Evolutionary conservation across 2,888 invertebrate genomes (phyloP).

Genomic region (Opisthograptis luteolata): DNA sequence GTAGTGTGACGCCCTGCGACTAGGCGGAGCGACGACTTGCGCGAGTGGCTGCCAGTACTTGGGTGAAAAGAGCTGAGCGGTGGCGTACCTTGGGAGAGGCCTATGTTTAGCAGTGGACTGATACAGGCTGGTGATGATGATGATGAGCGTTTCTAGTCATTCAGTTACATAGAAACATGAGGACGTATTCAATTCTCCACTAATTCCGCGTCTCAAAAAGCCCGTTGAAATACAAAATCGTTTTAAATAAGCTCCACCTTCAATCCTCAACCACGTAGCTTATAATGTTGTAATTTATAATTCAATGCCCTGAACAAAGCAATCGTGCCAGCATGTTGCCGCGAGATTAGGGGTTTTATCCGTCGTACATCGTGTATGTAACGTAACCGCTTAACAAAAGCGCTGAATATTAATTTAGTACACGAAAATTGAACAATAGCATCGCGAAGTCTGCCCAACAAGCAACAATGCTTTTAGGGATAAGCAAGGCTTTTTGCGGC

Average conservation of each 20-base stretch:
- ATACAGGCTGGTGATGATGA: too few relatives aligned
- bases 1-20: too few relatives aligned
- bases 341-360: slow-evolving; percentile 20
- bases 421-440: slow-evolving; percentile 11
- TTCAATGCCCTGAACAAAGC: slow-evolving; percentile 21
- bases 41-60: too few relatives aligned
- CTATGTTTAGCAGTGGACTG: too few relatives aligned
- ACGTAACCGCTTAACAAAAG: slow-evolving; percentile 15
- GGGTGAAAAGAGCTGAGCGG: too few relatives aligned
- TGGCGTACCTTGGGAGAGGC: too few relatives aligned
- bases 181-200: too few relatives aligned
- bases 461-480: not conserved
- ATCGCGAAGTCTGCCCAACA: not conserved
- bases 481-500: not conserved
- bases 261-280: not conserved
- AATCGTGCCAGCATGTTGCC: slow-evolving; percentile 12
- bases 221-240: not conserved
- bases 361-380: slow-evolving; percentile 1
- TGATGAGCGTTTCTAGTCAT: too few relatives aligned
- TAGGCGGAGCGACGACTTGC: too few relatives aligned
- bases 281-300: slow-evolving; percentile 14
- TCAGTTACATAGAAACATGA: too few relatives aligned
- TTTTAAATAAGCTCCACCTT: not conserved
- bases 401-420: slow-evolving; percentile 17
- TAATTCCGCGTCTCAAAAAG: not conserved